Conservation (phyloP, 2,113 vertebrate species). For the Ptychochromis oligacanthus region DNA sequence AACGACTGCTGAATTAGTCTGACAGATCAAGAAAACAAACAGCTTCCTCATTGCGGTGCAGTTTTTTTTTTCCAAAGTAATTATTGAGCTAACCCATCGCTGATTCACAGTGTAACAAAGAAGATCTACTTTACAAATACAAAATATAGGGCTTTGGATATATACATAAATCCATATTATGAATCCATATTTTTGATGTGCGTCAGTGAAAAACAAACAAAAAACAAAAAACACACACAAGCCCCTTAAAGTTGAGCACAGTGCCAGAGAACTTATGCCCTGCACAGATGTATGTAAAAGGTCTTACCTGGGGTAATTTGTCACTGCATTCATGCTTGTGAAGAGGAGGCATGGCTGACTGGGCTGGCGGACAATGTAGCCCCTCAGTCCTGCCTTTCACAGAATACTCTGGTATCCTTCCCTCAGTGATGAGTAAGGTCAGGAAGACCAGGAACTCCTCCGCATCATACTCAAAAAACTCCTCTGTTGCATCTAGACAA, state of each 20-base stretch:
- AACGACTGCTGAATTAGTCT: too few species aligned
- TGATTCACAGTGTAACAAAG: neutral
- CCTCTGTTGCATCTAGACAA: slow-evolving; percentile 89
- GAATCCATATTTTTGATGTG: neutral
- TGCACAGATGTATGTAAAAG: neutral
- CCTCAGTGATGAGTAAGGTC: slow-evolving; percentile 96
- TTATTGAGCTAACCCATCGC: neutral
- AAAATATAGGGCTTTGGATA: neutral
- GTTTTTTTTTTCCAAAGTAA: too few species aligned
- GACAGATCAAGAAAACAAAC: too few species aligned
- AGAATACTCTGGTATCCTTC: slow-evolving; percentile 93
- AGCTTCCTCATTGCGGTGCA: too few species aligned
- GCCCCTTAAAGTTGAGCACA: neutral
- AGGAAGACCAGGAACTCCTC: slow-evolving; percentile 98
- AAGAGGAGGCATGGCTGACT: slow-evolving; percentile 86
- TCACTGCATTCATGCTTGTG: slow-evolving; percentile 95
- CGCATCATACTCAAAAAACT: slow-evolving; percentile 97
- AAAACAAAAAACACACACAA: neutral
- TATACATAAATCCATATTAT: neutral
- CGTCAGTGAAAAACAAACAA: neutral
- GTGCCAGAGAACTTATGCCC: neutral
- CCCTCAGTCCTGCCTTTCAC: slow-evolving; percentile 96
- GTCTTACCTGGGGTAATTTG: slow-evolving; percentile 90
- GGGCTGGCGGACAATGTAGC: slow-evolving; percentile 94
- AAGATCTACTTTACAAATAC: neutral